phyloP scores from a whole-genome alignment of 2,888 invertebrate genomes.

The Cheilosia impressa region DNA sequence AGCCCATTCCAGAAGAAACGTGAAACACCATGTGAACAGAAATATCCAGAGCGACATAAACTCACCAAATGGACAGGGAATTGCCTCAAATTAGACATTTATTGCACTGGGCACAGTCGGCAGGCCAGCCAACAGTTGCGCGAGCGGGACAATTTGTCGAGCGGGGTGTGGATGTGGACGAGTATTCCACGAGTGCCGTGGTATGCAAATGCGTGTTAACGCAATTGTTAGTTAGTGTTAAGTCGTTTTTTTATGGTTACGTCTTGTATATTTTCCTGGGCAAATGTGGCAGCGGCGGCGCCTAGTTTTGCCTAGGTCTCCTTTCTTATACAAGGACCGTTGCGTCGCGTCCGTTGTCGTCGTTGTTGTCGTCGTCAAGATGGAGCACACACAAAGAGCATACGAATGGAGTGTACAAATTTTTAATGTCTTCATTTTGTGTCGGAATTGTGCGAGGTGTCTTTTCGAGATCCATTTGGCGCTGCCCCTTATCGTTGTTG shows the following conservation, averaged over 20 bases:
- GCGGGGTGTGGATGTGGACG: constrained; percentile 30
- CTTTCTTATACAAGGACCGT: constrained; percentile 59
- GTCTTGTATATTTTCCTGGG: constrained; percentile 32
- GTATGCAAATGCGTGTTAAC: constrained; percentile 74
- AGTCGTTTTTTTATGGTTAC: constrained; percentile 47
- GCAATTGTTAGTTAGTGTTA: constrained; percentile 70
- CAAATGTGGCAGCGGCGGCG: constrained; percentile 37
- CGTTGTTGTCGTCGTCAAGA: neutral
- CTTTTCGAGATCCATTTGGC: constrained; percentile 12
- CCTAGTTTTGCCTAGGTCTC: constrained; percentile 49
- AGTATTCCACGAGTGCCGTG: constrained; percentile 3
- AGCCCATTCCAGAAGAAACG: constrained; percentile 23
- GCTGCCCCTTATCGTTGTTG: neutral
- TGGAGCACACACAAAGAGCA: constrained; percentile 17
- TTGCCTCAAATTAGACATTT: constrained; percentile 73
- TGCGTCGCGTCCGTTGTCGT: constrained; percentile 14
- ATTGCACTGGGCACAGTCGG: constrained; percentile 63
- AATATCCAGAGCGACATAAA: constrained; percentile 67
- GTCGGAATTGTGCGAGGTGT: constrained; percentile 33
- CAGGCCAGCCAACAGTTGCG: constrained; percentile 3
- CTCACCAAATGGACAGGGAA: constrained; percentile 68
- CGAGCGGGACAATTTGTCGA: neutral
- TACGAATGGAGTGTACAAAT: constrained; percentile 45
- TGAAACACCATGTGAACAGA: constrained; percentile 50
- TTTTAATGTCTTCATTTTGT: constrained; percentile 72